Base-by-base conservation (phyloP, 2,888 invertebrate species). In the Aspidapion aeneum region DNA sequence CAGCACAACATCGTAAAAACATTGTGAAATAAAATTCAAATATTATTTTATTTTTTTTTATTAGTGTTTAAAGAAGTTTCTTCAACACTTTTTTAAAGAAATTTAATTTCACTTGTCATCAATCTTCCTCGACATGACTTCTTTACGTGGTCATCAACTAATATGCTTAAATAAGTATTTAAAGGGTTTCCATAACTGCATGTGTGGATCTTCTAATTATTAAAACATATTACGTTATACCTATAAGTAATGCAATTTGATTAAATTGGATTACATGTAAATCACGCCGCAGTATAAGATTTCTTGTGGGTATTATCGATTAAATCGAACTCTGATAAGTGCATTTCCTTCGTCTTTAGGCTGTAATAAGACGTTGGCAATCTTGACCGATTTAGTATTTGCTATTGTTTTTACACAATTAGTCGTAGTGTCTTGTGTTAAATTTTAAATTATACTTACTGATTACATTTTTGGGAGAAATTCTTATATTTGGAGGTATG, bases 181-280 rank as follows among this genome's bases (percentile, higher is more conserved):
- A 35, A 35, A 12, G 35, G 35, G 35, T 35, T 35, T 35, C 35
- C 35, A 35, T 35, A 35, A 12, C n/a, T 35, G 35, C 35, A 35
- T 35, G 35, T 35, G 35, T 35, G 35, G 35, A 35, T 35, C 3
- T 35, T 35, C 35, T n/a, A n/a, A 35, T 35, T 35, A 56, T 67
- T 66, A 61, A 69, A 64, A 64, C 63, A 70, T 60, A 64, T 66
- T 60, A 63, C 66, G 67, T 61, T 70, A 71, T 75, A n/a, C n/a
- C n/a, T n/a, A n/a, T n/a, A n/a, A n/a, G n/a, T n/a, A 74, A 75
- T 75, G 73, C 75, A 74, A 75, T 75, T 75, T 74, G 54, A 71
- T 72, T 20, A 73, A 75, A 75, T 75, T 75, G 75, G 73, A 75
- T 75, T 75, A 73, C 65, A 57, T 57, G 62, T 51, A 70, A 70